Evolutionary conservation across 1,140 invertebrate species (phyloP), one percentile per base, ranked within the genome.

Genomic region (Lordiphosa clarofinis): DNA sequence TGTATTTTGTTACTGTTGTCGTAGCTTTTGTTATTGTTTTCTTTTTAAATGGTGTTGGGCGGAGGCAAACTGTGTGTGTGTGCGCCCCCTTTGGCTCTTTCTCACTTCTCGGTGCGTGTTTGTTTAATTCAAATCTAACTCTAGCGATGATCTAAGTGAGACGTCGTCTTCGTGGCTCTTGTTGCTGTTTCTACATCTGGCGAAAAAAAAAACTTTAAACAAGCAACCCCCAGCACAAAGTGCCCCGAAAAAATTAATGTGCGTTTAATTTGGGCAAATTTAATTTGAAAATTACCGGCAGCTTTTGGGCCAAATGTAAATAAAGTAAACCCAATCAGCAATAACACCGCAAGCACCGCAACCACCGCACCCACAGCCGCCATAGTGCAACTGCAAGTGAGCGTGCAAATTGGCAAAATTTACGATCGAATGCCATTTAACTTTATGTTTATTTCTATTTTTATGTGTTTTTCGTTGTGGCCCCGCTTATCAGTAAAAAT

Each of bases 81-180:
- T 24, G 21, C 4, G 21, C 21, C 2, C 9, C 8, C 46, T 8
- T 15, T 12, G 38, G 9, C 19, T 40, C 33, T 21, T 33, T 9
- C 19, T 11, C 33, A 31, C 28, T 31, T 38, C 39, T 15, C 12
- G 39, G 44, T 57, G 76, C 57, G 73, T 73, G 69, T 72, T 71
- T 76, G 78, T 57, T 76, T 84, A 84, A 82, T 82, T 82, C 57
- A 71, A 73, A 76, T 82, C 76, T 82, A 82, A 82, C 72, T 84
- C 78, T 76, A 73, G 76, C 76, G 76, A 82, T 82, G 76, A 82
- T 82, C 78, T 82, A 84, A 82, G 78, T 82, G 78, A 76, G 76
- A 82, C 39, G 46, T 70, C 75, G 58, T 71, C 58, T 47, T 59
- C 56, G 63, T 71, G 66, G 66, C 24, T 50, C 60, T 56, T 67